phyloP scores from a whole-genome alignment of 2,113 vertebrate species.

The Pygoscelis adeliae region DNA sequence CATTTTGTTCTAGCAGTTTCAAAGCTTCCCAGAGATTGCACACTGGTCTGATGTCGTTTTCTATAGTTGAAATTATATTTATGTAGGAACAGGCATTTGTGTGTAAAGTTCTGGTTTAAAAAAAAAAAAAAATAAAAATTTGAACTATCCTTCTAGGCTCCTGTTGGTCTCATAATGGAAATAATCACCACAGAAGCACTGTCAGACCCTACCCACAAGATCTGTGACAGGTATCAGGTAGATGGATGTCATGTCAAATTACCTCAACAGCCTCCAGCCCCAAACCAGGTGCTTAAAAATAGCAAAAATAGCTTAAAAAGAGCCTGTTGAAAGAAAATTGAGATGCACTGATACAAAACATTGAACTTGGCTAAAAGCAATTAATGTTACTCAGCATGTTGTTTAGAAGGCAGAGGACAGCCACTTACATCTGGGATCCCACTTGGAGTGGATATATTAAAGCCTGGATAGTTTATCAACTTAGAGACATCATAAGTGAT shows the following conservation, averaged over 20 bases:
- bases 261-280: neutral
- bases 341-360: neutral
- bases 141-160: neutral
- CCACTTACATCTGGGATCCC: slow-evolving; percentile 89
- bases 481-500: slow-evolving; percentile 90
- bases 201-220: neutral
- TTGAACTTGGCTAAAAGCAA: neutral
- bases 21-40: neutral
- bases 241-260: neutral
- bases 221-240: neutral
- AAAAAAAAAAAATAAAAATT: neutral
- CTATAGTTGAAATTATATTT: neutral
- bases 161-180: neutral
- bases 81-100: neutral
- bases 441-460: slow-evolving; percentile 85
- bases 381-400: neutral
- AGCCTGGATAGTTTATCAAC: slow-evolving; percentile 93
- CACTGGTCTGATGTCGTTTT: neutral
- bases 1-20: neutral
- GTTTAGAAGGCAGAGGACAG: neutral
- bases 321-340: neutral
- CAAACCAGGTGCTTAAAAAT: neutral
- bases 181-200: neutral
- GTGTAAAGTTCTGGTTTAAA: neutral
- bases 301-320: neutral